Base-by-base conservation (phyloP, 2,888 invertebrate species). In the Caenorhabditis sp. region DNA sequence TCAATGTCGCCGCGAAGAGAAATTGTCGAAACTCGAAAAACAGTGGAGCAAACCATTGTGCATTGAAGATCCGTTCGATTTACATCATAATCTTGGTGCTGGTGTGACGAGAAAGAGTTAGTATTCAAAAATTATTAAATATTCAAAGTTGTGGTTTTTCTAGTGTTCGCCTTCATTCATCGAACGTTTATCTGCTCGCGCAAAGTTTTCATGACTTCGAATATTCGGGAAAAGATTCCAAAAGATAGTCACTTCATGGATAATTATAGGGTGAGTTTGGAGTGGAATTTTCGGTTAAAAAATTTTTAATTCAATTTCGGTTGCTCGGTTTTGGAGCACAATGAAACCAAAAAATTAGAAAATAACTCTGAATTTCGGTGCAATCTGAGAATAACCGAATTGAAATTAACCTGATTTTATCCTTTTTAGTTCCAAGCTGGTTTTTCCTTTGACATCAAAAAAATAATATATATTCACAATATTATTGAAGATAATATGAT, bases 31-130 rank as follows among this genome's bases (percentile, higher is more conserved):
- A 65, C 89, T 90, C 81, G 90, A 91, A 69, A 91, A 91, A 83
- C 87, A 90, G 1, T 80, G 77, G 81, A 88, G 89, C 1, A 88
- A 88, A 60, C 89, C 89, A 59, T 88, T 92, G 61, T 91, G 91
- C 36, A 90, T 92, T 76, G 91, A 92, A 88, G 92, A 92, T 88
- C 91, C 91, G 8, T 92, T 92, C 88, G 90, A 91, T 82, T 86
- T 90, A 43, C 88, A 82, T 67, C 91, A 91, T 82, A 91, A 92
- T 83, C 87, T 92, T 50, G 91, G 91, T 21, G 88, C 89, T 63
- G 91, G 90, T 1, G 87, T 91, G 21, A 70, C 61, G 1, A 57
- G 62, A 43, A 72, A 71, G 62, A 82, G 56, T 82, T 8, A 36
- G 70, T 43, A 10, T 5, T 17, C 17, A 10, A 7, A 12, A 17